Conservation (phyloP, 2,888 invertebrate genomes). For the Tenthredo notha region DNA sequence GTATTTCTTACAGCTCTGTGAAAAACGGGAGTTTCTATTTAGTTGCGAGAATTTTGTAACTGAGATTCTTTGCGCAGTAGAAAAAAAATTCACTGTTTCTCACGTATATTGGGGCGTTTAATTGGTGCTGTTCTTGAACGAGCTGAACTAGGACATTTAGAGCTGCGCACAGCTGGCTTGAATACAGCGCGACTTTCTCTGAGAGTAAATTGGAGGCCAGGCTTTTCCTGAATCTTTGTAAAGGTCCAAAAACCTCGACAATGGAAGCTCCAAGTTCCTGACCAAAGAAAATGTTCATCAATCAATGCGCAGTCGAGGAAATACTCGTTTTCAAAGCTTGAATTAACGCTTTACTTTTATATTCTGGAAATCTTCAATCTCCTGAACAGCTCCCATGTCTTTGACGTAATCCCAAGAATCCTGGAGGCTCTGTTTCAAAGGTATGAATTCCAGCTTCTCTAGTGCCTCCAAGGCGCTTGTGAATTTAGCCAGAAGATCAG, state of each 20-base stretch:
- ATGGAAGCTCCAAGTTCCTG: slow-evolving; percentile 74
- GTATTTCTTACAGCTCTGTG: slow-evolving; percentile 73
- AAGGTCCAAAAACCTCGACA: slow-evolving; percentile 68
- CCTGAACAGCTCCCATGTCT: slow-evolving; percentile 73
- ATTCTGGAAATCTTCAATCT: slow-evolving; percentile 74
- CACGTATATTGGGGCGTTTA: slow-evolving; percentile 73
- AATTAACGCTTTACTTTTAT: slow-evolving; percentile 68
- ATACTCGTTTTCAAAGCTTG: slow-evolving; percentile 16
- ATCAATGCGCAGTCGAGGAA: not conserved
- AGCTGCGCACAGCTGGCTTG: slow-evolving; percentile 70
- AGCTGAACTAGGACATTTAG: slow-evolving; percentile 71
- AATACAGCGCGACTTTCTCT: slow-evolving; percentile 71
- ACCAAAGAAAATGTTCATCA: slow-evolving; percentile 37
- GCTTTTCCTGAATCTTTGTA: slow-evolving; percentile 70
- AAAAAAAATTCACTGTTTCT: slow-evolving; percentile 55
- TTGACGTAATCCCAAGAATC: slow-evolving; percentile 71
- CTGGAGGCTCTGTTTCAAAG: slow-evolving; percentile 70
- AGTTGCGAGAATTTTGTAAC: slow-evolving; percentile 7
- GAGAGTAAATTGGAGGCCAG: slow-evolving; percentile 66
- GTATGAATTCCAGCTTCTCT: slow-evolving; percentile 70
- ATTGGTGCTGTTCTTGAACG: slow-evolving; percentile 71
- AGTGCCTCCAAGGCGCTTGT: slow-evolving; percentile 65
- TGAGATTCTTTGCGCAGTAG: not conserved
- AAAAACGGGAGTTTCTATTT: slow-evolving; percentile 42
- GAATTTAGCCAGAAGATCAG: slow-evolving; percentile 65